phyloP scores from a whole-genome alignment of 2,113 vertebrate species.

The Tragulus kanchil region DNA sequence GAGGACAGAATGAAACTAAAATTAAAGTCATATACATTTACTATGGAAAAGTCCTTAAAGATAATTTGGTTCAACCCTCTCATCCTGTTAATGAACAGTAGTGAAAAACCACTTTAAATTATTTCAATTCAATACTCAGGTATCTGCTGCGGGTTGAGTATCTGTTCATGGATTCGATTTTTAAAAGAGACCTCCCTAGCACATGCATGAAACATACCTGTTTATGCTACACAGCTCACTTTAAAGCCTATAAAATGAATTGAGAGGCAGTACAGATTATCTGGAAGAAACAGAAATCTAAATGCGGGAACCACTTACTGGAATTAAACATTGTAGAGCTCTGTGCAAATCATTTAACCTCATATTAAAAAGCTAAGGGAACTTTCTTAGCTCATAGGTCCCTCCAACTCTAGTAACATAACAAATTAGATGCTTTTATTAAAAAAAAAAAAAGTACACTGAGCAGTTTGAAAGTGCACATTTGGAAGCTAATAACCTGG shows the following conservation, averaged over 20 bases:
- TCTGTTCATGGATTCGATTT: not conserved
- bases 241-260: constrained; percentile 2
- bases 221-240: not conserved
- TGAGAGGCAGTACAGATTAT: not conserved
- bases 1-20: constrained; percentile 19
- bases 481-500: not conserved
- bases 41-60: not conserved
- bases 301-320: not conserved
- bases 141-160: not conserved
- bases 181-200: not conserved
- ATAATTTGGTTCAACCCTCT: not conserved
- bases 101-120: constrained; percentile 31
- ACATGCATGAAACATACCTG: not conserved
- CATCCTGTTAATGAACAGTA: not conserved
- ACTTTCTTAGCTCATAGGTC: not conserved
- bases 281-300: constrained; percentile 5
- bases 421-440: constrained; percentile 30
- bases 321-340: not conserved
- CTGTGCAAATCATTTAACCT: not conserved
- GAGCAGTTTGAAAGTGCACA: not conserved
- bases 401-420: not conserved
- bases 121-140: constrained; percentile 22
- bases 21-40: constrained; percentile 11
- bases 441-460: constrained; percentile 25
- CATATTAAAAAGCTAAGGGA: not conserved